Conservation (phyloP, 1,140 invertebrate species). For the Capitella teleta region DNA sequence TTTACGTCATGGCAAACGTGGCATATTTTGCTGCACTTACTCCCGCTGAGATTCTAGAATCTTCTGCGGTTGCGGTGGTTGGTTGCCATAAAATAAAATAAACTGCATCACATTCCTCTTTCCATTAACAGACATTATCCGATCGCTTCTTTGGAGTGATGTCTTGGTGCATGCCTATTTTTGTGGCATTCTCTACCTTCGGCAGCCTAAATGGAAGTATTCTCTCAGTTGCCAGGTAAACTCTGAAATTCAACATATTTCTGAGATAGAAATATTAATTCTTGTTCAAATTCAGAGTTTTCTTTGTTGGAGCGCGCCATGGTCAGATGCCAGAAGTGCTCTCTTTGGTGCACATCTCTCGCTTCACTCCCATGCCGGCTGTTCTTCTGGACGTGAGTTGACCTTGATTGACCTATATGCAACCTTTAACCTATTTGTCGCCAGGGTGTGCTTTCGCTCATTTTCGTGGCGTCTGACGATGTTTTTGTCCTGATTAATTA, state of each 20-base stretch:
- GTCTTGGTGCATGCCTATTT: conserved; percentile 90
- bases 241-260: too few relatives aligned
- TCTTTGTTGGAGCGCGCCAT: conserved; percentile 88
- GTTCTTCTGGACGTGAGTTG: too few relatives aligned
- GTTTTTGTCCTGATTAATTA: too few relatives aligned
- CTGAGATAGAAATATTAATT: too few relatives aligned
- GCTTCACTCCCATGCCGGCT: conserved; percentile 81
- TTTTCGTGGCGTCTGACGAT: too few relatives aligned
- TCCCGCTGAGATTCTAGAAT: conserved; percentile 64
- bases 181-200: conserved; percentile 95
- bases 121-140: conserved; percentile 66
- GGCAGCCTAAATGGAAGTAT: conserved; percentile 96
- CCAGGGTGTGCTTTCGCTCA: too few relatives aligned
- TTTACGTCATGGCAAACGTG: conserved; percentile 80
- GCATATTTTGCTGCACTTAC: conserved; percentile 81
- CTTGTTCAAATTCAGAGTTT: conserved; percentile 49
- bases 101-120: neutral
- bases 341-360: conserved; percentile 83
- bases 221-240: conserved; percentile 73
- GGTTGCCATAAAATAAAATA: conserved; percentile 28
- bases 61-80: conserved; percentile 87
- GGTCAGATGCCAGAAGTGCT: conserved; percentile 91
- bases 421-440: too few relatives aligned
- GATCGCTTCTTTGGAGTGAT: conserved; percentile 78
- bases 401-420: too few relatives aligned